A percentile compares a stretch with the other conserved stretches of the same genome.
Evolutionary conservation across 1,140 invertebrate genomes (phyloP).

Genomic region (Oscheius sp.): DNA sequence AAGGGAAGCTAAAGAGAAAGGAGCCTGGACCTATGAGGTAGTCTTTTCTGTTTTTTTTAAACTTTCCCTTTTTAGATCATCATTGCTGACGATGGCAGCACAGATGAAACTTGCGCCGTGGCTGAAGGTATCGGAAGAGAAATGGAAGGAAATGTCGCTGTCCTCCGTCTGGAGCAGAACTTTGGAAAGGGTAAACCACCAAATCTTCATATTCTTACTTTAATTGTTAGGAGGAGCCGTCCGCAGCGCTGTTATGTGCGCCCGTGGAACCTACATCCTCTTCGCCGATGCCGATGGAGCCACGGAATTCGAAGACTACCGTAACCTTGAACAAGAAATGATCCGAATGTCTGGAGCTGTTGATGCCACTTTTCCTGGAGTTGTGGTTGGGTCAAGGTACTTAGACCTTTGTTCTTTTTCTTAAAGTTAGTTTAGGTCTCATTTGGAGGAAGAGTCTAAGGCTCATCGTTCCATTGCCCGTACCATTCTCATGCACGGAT

Average conservation of each 20-base stretch:
- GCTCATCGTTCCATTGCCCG: conserved; percentile 74
- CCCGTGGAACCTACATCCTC: conserved; percentile 80
- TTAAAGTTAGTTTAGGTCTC: too few relatives aligned
- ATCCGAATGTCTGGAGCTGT: conserved; percentile 29
- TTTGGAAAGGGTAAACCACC: conserved; percentile 47
- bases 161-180: conserved; percentile 50
- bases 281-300: conserved; percentile 99
- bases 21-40: too few relatives aligned
- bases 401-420: too few relatives aligned
- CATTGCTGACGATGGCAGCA: conserved; percentile 58
- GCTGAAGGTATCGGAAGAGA: conserved; percentile 35
- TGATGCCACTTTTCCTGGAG: conserved; percentile 53
- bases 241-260: conserved; percentile 78
- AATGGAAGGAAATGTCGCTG: conserved; percentile 30
- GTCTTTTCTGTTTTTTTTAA: too few relatives aligned
- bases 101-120: conserved; percentile 48
- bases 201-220: not conserved
- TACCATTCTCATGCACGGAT: conserved; percentile 92
- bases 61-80: conserved; percentile 47
- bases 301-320: conserved; percentile 85
- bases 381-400: conserved; percentile 54
- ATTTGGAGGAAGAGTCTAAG: conserved; percentile 87
- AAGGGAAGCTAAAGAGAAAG: too few relatives aligned
- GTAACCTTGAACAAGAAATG: conserved; percentile 73
- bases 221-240: conserved; percentile 47